Conservation (phyloP, 2,797 vertebrate genomes). For the Eulemur coronatus region DNA sequence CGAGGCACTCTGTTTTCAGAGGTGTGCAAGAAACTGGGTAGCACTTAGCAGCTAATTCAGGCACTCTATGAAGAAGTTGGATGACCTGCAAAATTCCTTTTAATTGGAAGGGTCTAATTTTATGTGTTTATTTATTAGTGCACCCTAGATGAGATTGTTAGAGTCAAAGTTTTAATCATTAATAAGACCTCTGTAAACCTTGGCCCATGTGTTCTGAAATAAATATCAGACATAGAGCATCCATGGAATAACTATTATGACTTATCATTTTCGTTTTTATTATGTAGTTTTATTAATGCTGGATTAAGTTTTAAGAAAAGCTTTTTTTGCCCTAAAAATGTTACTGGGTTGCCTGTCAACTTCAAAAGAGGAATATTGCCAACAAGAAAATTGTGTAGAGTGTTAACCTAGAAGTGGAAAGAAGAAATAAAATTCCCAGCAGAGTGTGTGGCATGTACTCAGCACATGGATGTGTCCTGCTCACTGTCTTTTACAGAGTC, state of each 20-base stretch:
- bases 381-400: background rate
- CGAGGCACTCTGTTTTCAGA: background rate
- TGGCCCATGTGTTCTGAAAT: slow-evolving; percentile 26
- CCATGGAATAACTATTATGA: background rate
- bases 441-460: background rate
- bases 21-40: background rate
- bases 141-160: background rate
- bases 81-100: background rate
- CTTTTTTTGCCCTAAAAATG: slow-evolving; percentile 4
- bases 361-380: slow-evolving; percentile 24
- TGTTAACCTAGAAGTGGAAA: background rate
- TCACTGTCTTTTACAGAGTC: background rate
- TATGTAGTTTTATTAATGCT: slow-evolving; percentile 50
- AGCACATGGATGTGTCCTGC: background rate
- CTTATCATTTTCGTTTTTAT: slow-evolving; percentile 50
- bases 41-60: background rate
- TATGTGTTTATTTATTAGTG: background rate
- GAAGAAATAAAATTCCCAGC: background rate
- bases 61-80: background rate
- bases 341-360: slow-evolving; percentile 29
- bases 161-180: background rate
- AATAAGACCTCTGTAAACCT: background rate
- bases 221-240: background rate
- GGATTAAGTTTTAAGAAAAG: slow-evolving; percentile 56
- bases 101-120: background rate